Percentiles rank a stretch among this genome's conserved stretches.
Evolutionary conservation across 2,888 invertebrate species (phyloP).

Genomic region (Ecliptopera silaceata): DNA sequence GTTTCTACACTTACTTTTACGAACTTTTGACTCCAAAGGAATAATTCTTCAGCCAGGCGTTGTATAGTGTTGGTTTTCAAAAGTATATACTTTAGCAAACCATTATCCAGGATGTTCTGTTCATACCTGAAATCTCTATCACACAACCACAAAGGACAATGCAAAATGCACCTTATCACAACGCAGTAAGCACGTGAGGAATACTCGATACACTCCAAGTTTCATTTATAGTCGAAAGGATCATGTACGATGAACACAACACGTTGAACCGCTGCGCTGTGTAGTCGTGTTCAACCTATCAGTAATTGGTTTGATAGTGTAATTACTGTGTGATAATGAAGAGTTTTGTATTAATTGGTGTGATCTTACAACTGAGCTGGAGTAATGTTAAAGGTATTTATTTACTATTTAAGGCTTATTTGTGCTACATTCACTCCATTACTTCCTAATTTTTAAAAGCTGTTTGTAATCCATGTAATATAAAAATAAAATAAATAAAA

Average conservation of each 20-base stretch:
- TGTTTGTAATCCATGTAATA: too few species aligned
- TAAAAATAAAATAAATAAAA: too few species aligned
- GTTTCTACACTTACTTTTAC: too few species aligned
- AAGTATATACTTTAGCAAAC: slow-evolving; percentile 15
- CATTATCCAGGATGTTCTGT: slow-evolving; percentile 44
- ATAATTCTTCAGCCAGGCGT: too few species aligned
- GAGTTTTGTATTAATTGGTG: slow-evolving; percentile 52
- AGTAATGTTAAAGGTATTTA: slow-evolving; percentile 47
- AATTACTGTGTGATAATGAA: slow-evolving; percentile 49
- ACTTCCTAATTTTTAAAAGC: too few species aligned
- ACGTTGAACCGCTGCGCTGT: slow-evolving; percentile 39
- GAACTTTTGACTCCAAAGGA: too few species aligned
- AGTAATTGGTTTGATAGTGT: slow-evolving; percentile 40
- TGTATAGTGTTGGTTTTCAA: too few species aligned
- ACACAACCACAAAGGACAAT: slow-evolving; percentile 12
- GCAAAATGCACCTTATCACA: slow-evolving; percentile 26
- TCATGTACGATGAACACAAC: slow-evolving; percentile 41
- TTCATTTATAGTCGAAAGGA: slow-evolving; percentile 51
- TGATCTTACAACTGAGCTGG: slow-evolving; percentile 50
- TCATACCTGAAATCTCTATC: slow-evolving; percentile 31
- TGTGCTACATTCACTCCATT: too few species aligned
- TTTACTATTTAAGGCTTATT: too few species aligned
- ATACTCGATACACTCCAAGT: slow-evolving; percentile 46
- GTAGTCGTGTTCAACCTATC: slow-evolving; percentile 46
- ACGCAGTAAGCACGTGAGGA: slow-evolving; percentile 24